Evolutionary conservation across 2,797 vertebrate genomes (phyloP), one percentile per base, ranked within the genome.

Genomic region (Phoebastria nigripes): DNA sequence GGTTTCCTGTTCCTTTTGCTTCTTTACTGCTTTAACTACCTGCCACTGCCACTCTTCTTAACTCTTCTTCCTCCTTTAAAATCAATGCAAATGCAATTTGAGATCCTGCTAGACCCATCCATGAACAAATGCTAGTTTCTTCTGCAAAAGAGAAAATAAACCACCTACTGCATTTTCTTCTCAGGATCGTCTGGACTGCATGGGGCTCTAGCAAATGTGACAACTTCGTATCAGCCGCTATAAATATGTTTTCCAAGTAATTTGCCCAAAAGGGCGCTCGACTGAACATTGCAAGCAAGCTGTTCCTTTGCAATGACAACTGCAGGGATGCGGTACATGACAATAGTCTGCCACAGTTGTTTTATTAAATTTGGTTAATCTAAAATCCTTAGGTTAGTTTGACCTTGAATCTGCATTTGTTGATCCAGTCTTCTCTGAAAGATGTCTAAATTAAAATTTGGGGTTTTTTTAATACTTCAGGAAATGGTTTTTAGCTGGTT

Each of bases 311-410:
- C 70, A 66, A 0, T 87, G 79, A 33, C 78, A 82, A 4, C 37
- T 3, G 0, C 41, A 54, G 79, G 63, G 29, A 15, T 70, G 52
- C 0, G 0, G n/a, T 49, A 25, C 21, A 3, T 69, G 66, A 54
- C 33, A 74, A 2, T 20, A 46, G 26, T 37, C 58, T 89, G 59
- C 17, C 47, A 70, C 18, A 44, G 59, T 49, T 72, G n/a, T 66
- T 90, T n/a, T 44, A 61, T 78, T 89, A 77, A 39, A 70, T 63
- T 65, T 3, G 1, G 9, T 76, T 84, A n/a, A 73, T 77, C 13
- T 59, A 13, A 93, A 91, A 80, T 80, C 44, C 19, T 29, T 67
- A 61, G 35, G 11, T 90, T 55, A 66, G 12, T 90, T 92, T 85
- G 63, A 82, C 78, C 55, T 95, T 85, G 56, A 77, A 37, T 86